Conservation (phyloP, 2,888 invertebrate genomes). For the Margaritifera margaritifera region DNA sequence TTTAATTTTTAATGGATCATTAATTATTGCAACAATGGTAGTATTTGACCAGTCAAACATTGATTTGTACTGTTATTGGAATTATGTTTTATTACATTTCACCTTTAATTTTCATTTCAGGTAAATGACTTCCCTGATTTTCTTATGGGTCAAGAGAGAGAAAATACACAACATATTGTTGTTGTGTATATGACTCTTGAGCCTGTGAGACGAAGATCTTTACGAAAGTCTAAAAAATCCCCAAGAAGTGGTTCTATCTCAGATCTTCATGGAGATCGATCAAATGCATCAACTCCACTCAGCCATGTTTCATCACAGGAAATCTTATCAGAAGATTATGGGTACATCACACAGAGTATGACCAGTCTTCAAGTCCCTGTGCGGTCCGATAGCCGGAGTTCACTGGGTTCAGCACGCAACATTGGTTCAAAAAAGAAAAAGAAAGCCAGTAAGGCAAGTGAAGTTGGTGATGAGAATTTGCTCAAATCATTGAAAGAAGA, state of each 20-base stretch:
- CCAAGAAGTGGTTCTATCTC: constrained; percentile 41
- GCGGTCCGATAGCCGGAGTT: constrained; percentile 55
- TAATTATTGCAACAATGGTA: too few species aligned
- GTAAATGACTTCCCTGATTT: constrained; percentile 70
- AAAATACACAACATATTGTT: constrained; percentile 68
- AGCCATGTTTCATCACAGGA: constrained; percentile 53
- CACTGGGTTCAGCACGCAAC: constrained; percentile 37
- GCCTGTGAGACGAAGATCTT: constrained; percentile 40
- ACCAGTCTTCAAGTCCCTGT: constrained; percentile 34
- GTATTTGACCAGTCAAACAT: too few species aligned
- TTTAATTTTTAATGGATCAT: too few species aligned
- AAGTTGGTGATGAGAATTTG: constrained; percentile 50
- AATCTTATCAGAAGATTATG: constrained; percentile 54
- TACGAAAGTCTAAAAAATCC: constrained; percentile 45
- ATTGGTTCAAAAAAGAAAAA: constrained; percentile 56
- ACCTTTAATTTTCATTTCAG: constrained; percentile 42
- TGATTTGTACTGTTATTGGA: too few species aligned
- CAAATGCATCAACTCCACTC: constrained; percentile 58
- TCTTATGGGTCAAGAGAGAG: constrained; percentile 65
- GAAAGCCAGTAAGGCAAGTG: constrained; percentile 37
- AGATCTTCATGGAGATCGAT: constrained; percentile 49
- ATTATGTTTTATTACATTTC: neutral
- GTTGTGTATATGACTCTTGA: constrained; percentile 62
- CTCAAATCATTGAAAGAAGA: constrained; percentile 60
- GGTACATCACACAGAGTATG: constrained; percentile 49